Base-by-base conservation (phyloP, 2,888 invertebrate genomes). In the Calliscelio sp. region DNA sequence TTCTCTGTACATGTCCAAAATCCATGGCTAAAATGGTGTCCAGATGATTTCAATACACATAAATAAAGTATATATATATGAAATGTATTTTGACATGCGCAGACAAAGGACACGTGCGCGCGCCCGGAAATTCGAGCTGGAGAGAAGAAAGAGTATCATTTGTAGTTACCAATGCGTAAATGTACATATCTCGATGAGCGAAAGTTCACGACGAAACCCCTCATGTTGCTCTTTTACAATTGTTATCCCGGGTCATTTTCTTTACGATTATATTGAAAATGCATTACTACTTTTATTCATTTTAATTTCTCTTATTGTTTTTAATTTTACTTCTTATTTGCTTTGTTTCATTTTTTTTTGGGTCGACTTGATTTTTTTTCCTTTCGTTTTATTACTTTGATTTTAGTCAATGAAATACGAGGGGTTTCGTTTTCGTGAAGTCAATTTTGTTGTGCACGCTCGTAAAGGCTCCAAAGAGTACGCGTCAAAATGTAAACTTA, bases 391-490 rank as follows among this genome's bases (percentile, higher is more conserved):
- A 24, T 66, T 57, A n/a, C 7, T 44, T 74, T 70, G 20, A 5
- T 66, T 59, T 59, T 65, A 44, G 7, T 63, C n/a, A 28, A 20
- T 16, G 11, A 51, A 61, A 25, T 57, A 28, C 25, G 70, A 59
- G 35, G 81, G 81, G 68, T 63, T 81, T 75, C 70, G 70, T n/a
- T n/a, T n/a, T n/a, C 57, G 63, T 51, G 61, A 44, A 51, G 22
- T 2, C 59, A 44, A 74, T 46, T 70, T 63, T 65, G 65, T 84
- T 75, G 80, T 75, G 65, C 80, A 75, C 84, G 65, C 84, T 84
- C 77, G 66, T 57, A 65, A 75, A 84, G 53, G 57, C 80, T 84
- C 84, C 84, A 84, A 84, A 84, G 84, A 84, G 81, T 84, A 84
- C 22, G 84, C 84, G 84, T 81, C 81, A 70, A 81, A 77, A 38